Percentiles rank a stretch among this genome's conserved stretches.
These are phyloP conservation scores for Amphipyra tragopoginis DNA, from an alignment of 2,888 invertebrate species.

Conservation along the genomic window DNA sequence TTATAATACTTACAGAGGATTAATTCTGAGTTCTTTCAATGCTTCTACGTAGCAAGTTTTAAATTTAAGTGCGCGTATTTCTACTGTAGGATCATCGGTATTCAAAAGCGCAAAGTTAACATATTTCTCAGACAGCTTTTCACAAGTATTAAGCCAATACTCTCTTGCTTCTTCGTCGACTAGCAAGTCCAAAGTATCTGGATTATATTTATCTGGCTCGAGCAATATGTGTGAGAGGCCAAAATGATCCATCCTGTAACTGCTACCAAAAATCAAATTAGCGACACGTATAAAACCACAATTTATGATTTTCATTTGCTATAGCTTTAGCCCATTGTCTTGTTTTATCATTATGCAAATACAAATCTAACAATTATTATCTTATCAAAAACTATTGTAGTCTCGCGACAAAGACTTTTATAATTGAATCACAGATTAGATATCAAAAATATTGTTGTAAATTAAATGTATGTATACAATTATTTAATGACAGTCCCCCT, in stretches of 20 bases:
- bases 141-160: constrained; percentile 98
- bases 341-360: constrained; percentile 79
- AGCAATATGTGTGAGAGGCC: constrained; percentile 91
- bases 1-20: constrained; percentile 93
- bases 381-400: constrained; percentile 50
- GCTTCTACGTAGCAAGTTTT: constrained; percentile 95
- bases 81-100: constrained; percentile 93
- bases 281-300: constrained; percentile 48
- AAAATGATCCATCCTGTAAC: constrained; percentile 83
- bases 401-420: constrained; percentile 29
- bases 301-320: constrained; percentile 65
- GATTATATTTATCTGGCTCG: constrained; percentile 94
- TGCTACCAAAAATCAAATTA: constrained; percentile 52
- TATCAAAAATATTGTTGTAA: constrained; percentile 43
- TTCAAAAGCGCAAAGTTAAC: constrained; percentile 95
- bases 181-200: constrained; percentile 97
- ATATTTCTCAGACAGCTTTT: constrained; percentile 95
- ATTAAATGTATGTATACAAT: constrained; percentile 15
- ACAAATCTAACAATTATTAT: constrained; percentile 69
- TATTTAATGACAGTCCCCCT: constrained; percentile 31
- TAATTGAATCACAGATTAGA: constrained; percentile 55
- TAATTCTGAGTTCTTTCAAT: constrained; percentile 93
- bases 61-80: constrained; percentile 94
- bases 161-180: constrained; percentile 95
- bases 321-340: constrained; percentile 77